Base-by-base conservation (phyloP, 30 jellyfish, hydroid and myxozoan species). In the Chrysaora quinquecirrha region DNA sequence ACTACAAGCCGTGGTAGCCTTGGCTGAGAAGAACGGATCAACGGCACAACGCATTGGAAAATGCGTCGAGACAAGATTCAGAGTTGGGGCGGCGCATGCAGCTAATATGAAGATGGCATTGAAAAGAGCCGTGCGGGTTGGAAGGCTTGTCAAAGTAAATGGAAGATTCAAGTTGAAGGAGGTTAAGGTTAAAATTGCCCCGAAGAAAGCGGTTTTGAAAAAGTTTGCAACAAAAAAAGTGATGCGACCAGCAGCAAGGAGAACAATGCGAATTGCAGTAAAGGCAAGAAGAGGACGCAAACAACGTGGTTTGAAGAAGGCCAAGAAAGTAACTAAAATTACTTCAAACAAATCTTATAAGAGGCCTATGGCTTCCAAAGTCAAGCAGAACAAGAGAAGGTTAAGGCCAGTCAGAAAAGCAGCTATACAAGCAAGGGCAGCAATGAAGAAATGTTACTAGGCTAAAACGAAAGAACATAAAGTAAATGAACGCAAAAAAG, bases 41-140 rank as follows among this genome's bases (percentile, higher is more conserved):
- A 32, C 65, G 35, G 85, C 85, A 47, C 80, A n/a, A 28, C 23
- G 30, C 29, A 82, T 82, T 22, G 67, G n/a, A 48, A 71, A 73
- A 19, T 82, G 30, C 79, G 70, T 82, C 73, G 92, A 78, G 33
- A 28, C 65, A 52, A 82, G 48, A 64, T 78, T 34, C 75, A 64
- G 35, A 34, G 84, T 68, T 31, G 71, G 85, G 19, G 16, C 75
- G 27, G 83, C 70, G 0, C 85, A 71, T 30, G 72, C 80, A 1
- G 85, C 92, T 16, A 71, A 58, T 3, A 28, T 82, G 80, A 82
- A 69, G 64, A 24, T 82, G 92, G 85, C 80, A 0, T 46, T 82
- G 63, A 82, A 74, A 14, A 82, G 84, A 31, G 85, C 80, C 0
- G 73, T 58, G 73, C 47, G 64, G 61, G 70, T 80, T n/a, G 92